A percentile compares a stretch with the other conserved stretches of the same genome.
Conservation (phyloP, 2,113 vertebrate genomes). For the Nothoprocta pentlandii region DNA sequence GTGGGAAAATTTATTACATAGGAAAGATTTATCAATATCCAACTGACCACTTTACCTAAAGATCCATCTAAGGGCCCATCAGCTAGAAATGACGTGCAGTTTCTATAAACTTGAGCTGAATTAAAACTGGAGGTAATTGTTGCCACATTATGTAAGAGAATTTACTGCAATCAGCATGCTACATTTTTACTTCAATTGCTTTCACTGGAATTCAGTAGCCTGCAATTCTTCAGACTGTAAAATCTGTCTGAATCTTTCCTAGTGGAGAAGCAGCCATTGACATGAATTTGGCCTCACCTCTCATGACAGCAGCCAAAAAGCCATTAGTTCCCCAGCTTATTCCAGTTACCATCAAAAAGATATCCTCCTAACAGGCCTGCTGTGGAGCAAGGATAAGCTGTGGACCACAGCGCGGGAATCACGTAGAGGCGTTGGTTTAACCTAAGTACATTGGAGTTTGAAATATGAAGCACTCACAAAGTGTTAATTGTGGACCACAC, state of each 20-base stretch:
- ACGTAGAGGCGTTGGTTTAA: background rate
- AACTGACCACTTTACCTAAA: background rate
- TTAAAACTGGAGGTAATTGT: constrained; percentile 18
- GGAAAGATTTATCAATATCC: background rate
- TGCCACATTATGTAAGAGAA: background rate
- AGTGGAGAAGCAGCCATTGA: background rate
- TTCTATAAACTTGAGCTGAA: background rate
- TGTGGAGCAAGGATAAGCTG: background rate
- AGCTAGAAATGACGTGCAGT: background rate
- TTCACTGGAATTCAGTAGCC: background rate
- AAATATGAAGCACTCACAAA: background rate
- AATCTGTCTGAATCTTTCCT: background rate
- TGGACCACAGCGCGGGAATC: background rate
- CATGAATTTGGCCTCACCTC: background rate
- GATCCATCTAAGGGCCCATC: background rate
- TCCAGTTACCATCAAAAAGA: background rate
- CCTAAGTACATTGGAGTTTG: background rate
- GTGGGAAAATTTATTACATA: background rate
- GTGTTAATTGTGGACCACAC: background rate
- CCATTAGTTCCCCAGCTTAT: background rate
- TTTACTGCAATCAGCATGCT: background rate
- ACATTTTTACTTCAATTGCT: background rate
- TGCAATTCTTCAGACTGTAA: background rate
- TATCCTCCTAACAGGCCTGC: background rate
- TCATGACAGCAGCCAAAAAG: background rate